Evolutionary conservation across 2,888 invertebrate species (phyloP).

Genomic region (Drosophila subsilvestris): DNA sequence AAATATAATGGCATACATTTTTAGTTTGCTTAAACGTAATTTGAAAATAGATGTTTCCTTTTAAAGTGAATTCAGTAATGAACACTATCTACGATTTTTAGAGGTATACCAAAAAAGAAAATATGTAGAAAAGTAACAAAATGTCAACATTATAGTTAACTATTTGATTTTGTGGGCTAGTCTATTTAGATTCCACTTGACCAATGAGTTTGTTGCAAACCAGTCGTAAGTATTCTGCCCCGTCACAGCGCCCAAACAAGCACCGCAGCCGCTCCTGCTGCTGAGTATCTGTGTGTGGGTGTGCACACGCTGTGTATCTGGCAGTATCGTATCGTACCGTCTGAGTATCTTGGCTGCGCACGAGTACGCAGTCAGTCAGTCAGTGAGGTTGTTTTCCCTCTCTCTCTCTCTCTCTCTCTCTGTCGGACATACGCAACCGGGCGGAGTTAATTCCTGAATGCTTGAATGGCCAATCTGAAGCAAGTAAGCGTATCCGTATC

Average conservation of each 20-base stretch:
- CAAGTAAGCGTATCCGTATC: conserved; percentile 84
- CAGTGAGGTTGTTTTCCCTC: not conserved
- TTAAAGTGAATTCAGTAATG: too few relatives aligned
- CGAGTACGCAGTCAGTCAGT: conserved; percentile 54
- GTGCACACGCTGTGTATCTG: conserved; percentile 35
- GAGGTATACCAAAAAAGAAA: too few relatives aligned
- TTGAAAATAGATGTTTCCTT: too few relatives aligned
- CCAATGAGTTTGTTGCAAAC: not conserved
- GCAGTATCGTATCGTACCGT: conserved; percentile 59
- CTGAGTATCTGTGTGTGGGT: conserved; percentile 24
- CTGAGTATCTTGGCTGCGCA: conserved; percentile 61
- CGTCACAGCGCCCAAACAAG: not conserved
- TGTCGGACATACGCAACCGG: conserved; percentile 72
- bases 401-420: conserved; percentile 13
- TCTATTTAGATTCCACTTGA: not conserved
- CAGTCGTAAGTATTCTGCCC: not conserved
- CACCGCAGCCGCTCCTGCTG: conserved; percentile 13
- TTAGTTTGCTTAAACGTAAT: too few relatives aligned
- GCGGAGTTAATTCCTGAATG: conserved; percentile 84
- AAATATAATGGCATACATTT: too few relatives aligned
- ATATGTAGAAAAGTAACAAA: not conserved
- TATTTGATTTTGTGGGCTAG: not conserved
- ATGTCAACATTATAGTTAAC: not conserved
- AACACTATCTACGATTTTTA: too few relatives aligned
- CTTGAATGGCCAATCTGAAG: conserved; percentile 84